Evolutionary conservation across 2,888 invertebrate species (phyloP), one percentile per base, ranked within the genome.

Genomic region (Mayetiola destructor): DNA sequence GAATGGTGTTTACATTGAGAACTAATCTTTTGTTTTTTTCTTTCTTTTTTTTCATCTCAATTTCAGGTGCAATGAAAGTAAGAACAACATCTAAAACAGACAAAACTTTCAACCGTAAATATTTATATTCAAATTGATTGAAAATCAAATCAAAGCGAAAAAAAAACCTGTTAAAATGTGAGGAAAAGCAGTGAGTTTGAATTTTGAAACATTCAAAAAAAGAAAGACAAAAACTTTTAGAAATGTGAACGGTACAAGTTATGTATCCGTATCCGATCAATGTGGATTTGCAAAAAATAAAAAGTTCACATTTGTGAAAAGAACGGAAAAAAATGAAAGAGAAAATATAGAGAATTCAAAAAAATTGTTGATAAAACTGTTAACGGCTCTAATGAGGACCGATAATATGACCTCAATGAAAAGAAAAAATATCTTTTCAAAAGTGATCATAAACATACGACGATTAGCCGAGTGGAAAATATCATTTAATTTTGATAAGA

Each of bases 181-280:
- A 48, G 27, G 48, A 9, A 39, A 39, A 39, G 2, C 3, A 27
- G 14, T 10, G 23, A 21, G 20, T 3, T 39, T 20, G 2, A n/a
- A 27, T n/a, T n/a, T 16, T 23, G 3, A n/a, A 27, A 48, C 6
- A 27, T 8, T 5, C 4, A 48, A 23, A 27, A 27, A 23, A 27
- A 27, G 5, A 48, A 3, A 23, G 27, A 9, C 37, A n/a, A n/a
- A n/a, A n/a, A n/a, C n/a, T n/a, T n/a, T n/a, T n/a, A 14, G 37
- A 48, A 48, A 48, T 48, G 48, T 48, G 48, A 48, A 48, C 48
- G 16, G 27, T n/a, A n/a, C n/a, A n/a, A n/a, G n/a, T n/a, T n/a
- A n/a, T n/a, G n/a, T n/a, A n/a, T n/a, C n/a, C n/a, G n/a, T n/a
- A n/a, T n/a, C n/a, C n/a, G n/a, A n/a, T n/a, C n/a, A n/a, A n/a